Evolutionary conservation across 92 coral and sea anemone species (phyloP).

Genomic region (Bergia puertoricense): DNA sequence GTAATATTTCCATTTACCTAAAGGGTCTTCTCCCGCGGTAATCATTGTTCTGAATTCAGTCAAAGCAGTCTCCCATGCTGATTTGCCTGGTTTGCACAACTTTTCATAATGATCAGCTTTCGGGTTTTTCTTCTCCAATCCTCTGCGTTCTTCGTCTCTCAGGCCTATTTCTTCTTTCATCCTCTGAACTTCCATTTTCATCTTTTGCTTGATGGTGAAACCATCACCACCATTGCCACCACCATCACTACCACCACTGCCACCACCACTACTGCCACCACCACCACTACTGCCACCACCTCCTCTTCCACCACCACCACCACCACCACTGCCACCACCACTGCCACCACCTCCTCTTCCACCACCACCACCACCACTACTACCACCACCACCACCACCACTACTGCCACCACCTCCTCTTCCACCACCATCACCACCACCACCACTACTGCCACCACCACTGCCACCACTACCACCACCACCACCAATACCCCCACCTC

Average conservation of each 20-base stretch:
- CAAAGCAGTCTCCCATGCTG: slow-evolving; percentile 15
- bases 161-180: slow-evolving; percentile 11
- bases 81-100: background rate
- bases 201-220: background rate
- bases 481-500: too few species aligned
- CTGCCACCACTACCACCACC: too few species aligned
- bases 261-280: background rate
- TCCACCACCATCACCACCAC: too few species aligned
- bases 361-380: too few species aligned
- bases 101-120: background rate
- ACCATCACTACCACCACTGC: background rate
- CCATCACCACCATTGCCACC: background rate
- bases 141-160: slow-evolving; percentile 10
- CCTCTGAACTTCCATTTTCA: slow-evolving; percentile 7
- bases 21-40: background rate
- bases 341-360: background rate
- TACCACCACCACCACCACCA: too few species aligned
- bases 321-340: background rate
- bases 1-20: background rate
- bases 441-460: too few species aligned
- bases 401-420: too few species aligned
- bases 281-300: background rate
- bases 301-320: background rate
- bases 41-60: background rate
- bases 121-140: background rate